Percentiles rank a stretch among this genome's conserved stretches.
Evolutionary conservation across 2,113 vertebrate genomes (phyloP).

Genomic region (Potamarius usumacintae): DNA sequence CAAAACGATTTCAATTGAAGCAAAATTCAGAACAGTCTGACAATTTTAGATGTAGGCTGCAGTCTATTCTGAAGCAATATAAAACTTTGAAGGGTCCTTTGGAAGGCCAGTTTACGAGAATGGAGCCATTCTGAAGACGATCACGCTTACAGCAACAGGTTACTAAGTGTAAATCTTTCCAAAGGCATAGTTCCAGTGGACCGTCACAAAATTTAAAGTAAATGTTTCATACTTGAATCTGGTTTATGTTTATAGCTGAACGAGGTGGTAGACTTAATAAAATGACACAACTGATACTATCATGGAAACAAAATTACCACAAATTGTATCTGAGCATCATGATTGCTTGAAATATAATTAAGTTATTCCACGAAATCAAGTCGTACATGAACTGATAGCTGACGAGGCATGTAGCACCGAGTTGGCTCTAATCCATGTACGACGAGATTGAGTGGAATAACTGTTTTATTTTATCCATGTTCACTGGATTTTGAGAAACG

Average conservation of each 20-base stretch:
- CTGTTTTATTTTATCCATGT: too few species aligned
- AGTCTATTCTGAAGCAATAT: not conserved
- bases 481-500: too few species aligned
- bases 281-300: too few species aligned
- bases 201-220: not conserved
- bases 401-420: too few species aligned
- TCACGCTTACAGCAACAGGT: not conserved
- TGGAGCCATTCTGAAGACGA: not conserved
- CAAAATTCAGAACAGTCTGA: not conserved
- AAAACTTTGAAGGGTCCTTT: not conserved
- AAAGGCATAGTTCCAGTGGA: not conserved
- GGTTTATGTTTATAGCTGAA: not conserved
- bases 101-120: not conserved
- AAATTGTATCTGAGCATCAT: not conserved
- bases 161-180: not conserved
- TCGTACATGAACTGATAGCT: too few species aligned
- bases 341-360: not conserved
- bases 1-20: not conserved
- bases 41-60: not conserved
- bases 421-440: too few species aligned
- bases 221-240: not conserved
- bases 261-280: not conserved
- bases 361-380: not conserved
- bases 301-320: not conserved
- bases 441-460: too few species aligned